phyloP scores from a whole-genome alignment of 2,888 invertebrate genomes.

The Noctua pronuba region DNA sequence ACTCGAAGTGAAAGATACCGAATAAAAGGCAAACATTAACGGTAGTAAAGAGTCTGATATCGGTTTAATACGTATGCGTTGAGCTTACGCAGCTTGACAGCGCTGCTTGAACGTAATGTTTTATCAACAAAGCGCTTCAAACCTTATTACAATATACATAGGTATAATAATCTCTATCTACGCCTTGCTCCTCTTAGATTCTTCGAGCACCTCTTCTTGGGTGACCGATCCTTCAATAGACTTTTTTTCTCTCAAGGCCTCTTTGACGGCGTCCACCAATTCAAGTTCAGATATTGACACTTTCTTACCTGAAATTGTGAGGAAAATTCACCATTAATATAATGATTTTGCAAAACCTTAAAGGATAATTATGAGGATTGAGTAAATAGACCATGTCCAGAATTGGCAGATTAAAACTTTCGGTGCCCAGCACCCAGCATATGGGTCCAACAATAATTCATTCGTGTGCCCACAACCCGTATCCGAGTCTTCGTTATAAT shows the following conservation, averaged over 20 bases:
- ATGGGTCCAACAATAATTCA: too few relatives aligned
- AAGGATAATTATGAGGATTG: neutral
- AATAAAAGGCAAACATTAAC: neutral
- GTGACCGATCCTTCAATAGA: slow-evolving; percentile 71
- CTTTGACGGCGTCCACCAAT: slow-evolving; percentile 91
- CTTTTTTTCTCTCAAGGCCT: slow-evolving; percentile 90
- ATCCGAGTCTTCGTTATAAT: too few relatives aligned
- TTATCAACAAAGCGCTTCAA: slow-evolving; percentile 52
- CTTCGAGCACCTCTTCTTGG: slow-evolving; percentile 81
- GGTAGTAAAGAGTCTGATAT: neutral
- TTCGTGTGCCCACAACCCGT: too few relatives aligned
- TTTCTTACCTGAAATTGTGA: slow-evolving; percentile 91
- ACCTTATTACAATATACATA: slow-evolving; percentile 30
- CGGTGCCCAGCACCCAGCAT: too few relatives aligned
- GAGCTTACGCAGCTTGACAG: neutral
- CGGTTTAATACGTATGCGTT: neutral
- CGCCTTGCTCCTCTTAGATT: slow-evolving; percentile 86
- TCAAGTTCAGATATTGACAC: slow-evolving; percentile 90
- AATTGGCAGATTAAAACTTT: neutral
- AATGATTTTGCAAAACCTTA: neutral
- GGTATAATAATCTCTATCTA: slow-evolving; percentile 66
- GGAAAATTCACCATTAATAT: neutral
- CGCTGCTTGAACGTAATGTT: neutral
- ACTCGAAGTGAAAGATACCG: too few relatives aligned
- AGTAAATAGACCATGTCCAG: neutral